Percentiles rank a stretch among this genome's conserved stretches.
Evolutionary conservation across 2,888 invertebrate species (phyloP).

Genomic region (Plebejus argus): DNA sequence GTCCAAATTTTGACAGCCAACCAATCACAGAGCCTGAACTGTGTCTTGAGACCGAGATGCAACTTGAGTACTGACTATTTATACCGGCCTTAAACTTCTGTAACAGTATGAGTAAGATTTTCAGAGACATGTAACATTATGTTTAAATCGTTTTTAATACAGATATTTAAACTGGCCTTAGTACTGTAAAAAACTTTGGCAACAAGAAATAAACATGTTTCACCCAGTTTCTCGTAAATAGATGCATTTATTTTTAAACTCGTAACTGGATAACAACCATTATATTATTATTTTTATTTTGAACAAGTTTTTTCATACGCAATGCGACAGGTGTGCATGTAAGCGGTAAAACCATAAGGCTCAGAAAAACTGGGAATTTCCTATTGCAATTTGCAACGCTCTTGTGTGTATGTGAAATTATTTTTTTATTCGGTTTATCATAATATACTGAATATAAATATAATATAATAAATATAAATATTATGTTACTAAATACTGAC

Average conservation of each 20-base stretch:
- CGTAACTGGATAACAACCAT: background rate
- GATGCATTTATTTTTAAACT: slow-evolving; percentile 14
- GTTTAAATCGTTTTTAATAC: too few species aligned
- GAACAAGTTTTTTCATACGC: slow-evolving; percentile 12
- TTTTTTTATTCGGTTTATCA: background rate
- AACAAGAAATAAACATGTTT: background rate
- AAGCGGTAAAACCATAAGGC: slow-evolving; percentile 9
- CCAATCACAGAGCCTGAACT: too few species aligned
- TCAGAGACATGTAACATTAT: too few species aligned
- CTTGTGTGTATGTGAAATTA: background rate
- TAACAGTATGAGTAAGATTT: too few species aligned
- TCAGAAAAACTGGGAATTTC: slow-evolving; percentile 18
- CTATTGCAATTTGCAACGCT: background rate
- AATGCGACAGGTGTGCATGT: slow-evolving; percentile 18
- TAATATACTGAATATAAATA: too few species aligned
- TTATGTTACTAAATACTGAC: too few species aligned
- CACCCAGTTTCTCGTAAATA: slow-evolving; percentile 10
- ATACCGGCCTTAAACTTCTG: too few species aligned
- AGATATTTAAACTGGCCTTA: background rate
- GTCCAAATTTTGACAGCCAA: too few species aligned
- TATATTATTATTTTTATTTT: background rate
- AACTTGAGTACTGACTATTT: too few species aligned
- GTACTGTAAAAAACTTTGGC: background rate
- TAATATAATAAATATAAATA: too few species aligned
- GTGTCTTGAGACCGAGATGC: too few species aligned